A percentile compares a stretch with the other conserved stretches of the same genome.
Conservation (phyloP, 2,888 invertebrate species). For the Andrena minutula region DNA sequence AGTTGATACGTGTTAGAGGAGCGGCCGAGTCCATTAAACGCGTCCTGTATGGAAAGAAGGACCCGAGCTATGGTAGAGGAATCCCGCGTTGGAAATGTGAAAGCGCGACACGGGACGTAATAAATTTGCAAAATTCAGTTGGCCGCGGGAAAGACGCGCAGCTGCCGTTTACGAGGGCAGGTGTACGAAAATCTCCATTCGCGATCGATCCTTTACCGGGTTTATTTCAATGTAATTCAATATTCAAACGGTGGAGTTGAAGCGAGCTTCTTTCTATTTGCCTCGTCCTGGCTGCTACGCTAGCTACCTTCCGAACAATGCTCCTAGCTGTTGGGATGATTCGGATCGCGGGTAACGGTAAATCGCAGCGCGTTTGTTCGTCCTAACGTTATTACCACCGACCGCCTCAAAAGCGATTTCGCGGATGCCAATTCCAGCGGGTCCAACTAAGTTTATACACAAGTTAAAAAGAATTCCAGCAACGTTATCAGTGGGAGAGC, state of each 20-base stretch:
- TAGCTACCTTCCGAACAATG: background rate
- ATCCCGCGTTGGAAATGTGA: background rate
- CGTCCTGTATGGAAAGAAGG: background rate
- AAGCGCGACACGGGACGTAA: background rate
- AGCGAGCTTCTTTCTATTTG: background rate
- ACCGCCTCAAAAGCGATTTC: background rate
- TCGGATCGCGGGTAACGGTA: conserved; percentile 31
- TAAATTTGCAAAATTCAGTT: background rate
- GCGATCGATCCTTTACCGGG: background rate
- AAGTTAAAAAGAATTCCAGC: too few species aligned
- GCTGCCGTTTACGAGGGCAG: background rate
- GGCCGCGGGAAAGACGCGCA: background rate
- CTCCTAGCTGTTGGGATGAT: conserved; percentile 13
- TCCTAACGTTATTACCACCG: conserved; percentile 4
- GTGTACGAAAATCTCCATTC: background rate
- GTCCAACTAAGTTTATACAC: too few species aligned
- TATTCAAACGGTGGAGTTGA: background rate
- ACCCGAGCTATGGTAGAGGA: background rate
- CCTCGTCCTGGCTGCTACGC: background rate
- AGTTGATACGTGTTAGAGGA: background rate
- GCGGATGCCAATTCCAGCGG: too few species aligned
- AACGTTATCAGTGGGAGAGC: too few species aligned
- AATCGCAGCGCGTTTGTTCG: conserved; percentile 11
- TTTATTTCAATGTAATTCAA: background rate
- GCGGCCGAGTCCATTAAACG: background rate